Conservation (phyloP, 2,113 vertebrate species). For the Trichechus manatus region DNA sequence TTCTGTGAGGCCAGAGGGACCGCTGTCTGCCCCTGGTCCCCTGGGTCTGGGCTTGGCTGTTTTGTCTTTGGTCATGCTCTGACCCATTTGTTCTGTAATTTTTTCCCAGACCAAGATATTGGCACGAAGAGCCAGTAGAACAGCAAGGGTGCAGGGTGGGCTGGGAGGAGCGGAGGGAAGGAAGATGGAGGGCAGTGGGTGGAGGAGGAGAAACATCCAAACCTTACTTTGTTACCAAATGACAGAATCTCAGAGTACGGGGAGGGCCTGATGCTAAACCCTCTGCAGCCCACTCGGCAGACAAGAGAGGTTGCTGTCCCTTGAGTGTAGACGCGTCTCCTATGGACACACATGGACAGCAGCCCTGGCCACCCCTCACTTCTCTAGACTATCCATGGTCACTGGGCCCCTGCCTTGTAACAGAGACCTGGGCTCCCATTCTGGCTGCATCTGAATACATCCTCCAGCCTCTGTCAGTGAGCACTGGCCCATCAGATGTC, state of each 20-base stretch:
- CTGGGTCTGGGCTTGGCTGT: neutral
- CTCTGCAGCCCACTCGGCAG: accelerated
- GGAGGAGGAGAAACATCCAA: too few relatives aligned
- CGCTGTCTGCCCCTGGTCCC: neutral
- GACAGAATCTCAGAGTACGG: accelerated
- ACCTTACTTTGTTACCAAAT: too few relatives aligned
- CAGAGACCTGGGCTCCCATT: neutral
- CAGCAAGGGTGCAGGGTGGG: accelerated
- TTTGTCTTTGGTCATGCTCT: accelerated
- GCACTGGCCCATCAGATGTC: neutral
- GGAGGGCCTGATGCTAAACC: neutral
- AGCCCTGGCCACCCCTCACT: neutral
- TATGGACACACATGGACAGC: accelerated
- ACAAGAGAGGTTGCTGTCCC: too few relatives aligned
- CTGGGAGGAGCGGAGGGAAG: neutral
- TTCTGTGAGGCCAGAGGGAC: neutral
- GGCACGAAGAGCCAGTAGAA: neutral
- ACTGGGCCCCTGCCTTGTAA: accelerated
- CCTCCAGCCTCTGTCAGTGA: too few relatives aligned
- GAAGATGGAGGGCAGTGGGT: neutral
- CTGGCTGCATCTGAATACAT: neutral
- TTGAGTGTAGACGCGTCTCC: accelerated
- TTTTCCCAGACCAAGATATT: neutral
- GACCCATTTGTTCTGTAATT: neutral
- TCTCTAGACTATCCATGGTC: neutral